Base-by-base conservation (phyloP, 2,888 invertebrate species). In the Cetonia aurata region DNA sequence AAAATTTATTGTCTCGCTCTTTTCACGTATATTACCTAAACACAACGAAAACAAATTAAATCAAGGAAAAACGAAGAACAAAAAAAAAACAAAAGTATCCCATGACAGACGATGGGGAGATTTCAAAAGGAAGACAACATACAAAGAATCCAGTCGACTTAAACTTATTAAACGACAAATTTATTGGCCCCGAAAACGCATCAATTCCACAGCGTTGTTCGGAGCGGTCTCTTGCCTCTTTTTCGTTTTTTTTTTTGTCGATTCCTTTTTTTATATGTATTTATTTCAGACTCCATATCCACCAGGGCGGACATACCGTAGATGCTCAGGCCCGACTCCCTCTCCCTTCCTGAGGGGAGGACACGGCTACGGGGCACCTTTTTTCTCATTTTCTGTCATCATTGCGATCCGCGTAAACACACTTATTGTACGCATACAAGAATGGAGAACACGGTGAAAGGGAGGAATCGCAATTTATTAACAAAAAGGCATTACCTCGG, bases 381-480 rank as follows among this genome's bases (percentile, higher is more conserved):
- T 56, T 56, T 41, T 66, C 41, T 15, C 46, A 48, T 46, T 68
- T 48, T 68, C 15, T 37, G 37, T 55, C 33, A 46, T 57, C 68
- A 17, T 17, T 44, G 59, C 44, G 33, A 17, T 59, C 25, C 15
- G 8, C 57, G 19, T 41, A 41, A 41, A 57, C 59, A 42, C 53
- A 25, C 44, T n/a, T 13, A 44, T 44, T 10, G 12, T 19, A 50
- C 50, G 10, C 13, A 50, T 19, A 50, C 52, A 50, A 1, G 25
- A 4, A 25, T 1, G 4, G 25, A 25, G 25, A 25, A 25, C 25
- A 25, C 25, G 25, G 25, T 25, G 25, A 25, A 25, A 25, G 25
- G 19, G n/a, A 10, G 52, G 67, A 67, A 71, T 71, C 71, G 71
- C 71, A 71, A 71, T 71, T 71, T 71, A 67, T 67, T 57, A 71